These are phyloP conservation scores for Calliphora vicina DNA, from an alignment of 1,140 invertebrate species.

Conservation along the genomic window DNA sequence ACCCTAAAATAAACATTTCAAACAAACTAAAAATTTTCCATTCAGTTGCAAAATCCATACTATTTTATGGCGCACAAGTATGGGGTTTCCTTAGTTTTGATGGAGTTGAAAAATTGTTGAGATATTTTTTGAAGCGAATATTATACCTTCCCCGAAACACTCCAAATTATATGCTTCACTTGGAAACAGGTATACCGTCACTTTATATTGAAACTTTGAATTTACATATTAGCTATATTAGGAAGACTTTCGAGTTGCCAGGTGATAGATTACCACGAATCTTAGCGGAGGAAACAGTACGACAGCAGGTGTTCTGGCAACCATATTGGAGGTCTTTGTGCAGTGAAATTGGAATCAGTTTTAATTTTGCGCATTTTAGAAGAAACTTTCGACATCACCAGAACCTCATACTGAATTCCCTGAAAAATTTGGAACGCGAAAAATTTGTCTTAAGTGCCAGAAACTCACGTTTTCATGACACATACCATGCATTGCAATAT, in stretches of 20 bases:
- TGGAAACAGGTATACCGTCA: not conserved
- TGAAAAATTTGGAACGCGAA: not conserved
- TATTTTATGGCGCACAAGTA: not conserved
- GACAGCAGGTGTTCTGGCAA: not conserved
- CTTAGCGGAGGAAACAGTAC: not conserved
- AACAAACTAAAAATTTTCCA: not conserved
- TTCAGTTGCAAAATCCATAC: not conserved
- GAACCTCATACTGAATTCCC: not conserved
- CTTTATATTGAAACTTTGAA: not conserved
- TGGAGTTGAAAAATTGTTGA: not conserved
- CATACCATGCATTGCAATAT: not conserved
- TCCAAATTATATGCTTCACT: slow-evolving; percentile 6
- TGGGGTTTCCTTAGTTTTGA: not conserved
- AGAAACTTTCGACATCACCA: not conserved
- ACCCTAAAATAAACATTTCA: not conserved
- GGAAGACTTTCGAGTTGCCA: not conserved
- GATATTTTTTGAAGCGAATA: not conserved
- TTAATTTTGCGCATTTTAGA: not conserved
- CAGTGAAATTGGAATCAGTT: not conserved
- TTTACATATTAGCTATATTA: not conserved
- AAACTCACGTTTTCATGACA: not conserved
- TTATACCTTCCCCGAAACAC: not conserved
- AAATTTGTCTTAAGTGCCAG: not conserved
- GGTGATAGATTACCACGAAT: not conserved
- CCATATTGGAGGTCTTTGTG: not conserved